Evolutionary conservation across 2,888 invertebrate genomes (phyloP), one percentile per base, ranked within the genome.

Genomic region (Synergus itoensis): DNA sequence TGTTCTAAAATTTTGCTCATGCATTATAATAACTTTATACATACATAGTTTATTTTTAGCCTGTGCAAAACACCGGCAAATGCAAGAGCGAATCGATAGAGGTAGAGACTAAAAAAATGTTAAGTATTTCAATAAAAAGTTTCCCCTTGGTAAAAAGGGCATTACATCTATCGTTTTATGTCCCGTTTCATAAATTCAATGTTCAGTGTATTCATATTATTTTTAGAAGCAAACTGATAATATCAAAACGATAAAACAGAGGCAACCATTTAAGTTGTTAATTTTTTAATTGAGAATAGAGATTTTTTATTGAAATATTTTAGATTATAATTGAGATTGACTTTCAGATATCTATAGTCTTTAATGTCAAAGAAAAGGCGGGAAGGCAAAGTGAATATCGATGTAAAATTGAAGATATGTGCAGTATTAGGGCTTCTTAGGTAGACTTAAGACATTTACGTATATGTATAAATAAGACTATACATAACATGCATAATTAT

Each of bases 371-470:
- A 73, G 53, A 11, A 73, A 53, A 36, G 28, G 36, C 53, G 53
- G 1, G 53, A 73, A 36, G 48, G 36, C n/a, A 28, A 73, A 73
- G 53, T 73, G 28, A 53, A 73, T 73, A 53, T 73, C 36, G 73
- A 73, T 73, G 73, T 73, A 73, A 73, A 73, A 73, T 73, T 73
- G 73, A 73, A 69, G 73, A 73, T 73, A 73, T 73, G 73, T 73
- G 73, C 73, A 73, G 73, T 73, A 73, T 73, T 73, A 73, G 73
- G 73, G 73, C 73, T 73, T 73, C 40, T 73, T 73, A 73, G 36
- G 16, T 73, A 73, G 36, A 53, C 9, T 73, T 73, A 73, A 73
- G 73, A 36, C 36, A 73, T 73, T 53, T 73, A 53, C 73, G 53
- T 73, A 73, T 53, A 73, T 73, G 73, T 73, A 73, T 73, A 73